Base-by-base conservation (phyloP, 2,113 vertebrate genomes). In the Pyxicephalus adspersus region DNA sequence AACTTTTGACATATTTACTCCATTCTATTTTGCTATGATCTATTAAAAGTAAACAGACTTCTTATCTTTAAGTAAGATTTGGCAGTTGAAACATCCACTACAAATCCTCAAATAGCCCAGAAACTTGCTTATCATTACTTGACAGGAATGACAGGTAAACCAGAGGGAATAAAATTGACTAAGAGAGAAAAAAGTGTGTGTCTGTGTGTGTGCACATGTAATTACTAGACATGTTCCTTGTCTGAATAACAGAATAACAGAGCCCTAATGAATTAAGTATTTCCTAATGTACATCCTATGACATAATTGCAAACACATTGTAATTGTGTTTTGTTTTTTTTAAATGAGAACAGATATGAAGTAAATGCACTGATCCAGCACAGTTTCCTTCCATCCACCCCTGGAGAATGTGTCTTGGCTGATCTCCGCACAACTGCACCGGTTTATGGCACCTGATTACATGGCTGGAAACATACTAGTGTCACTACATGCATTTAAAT, bases 401-500 rank as follows among this genome's bases (percentile, higher is more conserved):
- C 38, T 45, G 38, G 38, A 45, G 55, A 55, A 57, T 26, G 34
- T 74, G 54, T 74, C 71, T 57, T 38, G 29, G 71, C 71, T 17
- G 71, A 74, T 74, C 28, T 20, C 29, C n/a, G 28, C 31, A 34
- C 54, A 52, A 58, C 55, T 73, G 70, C 70, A 34, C 70, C 54
- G 58, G 57, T 60, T 74, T 51, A 54, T 72, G 68, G 50, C 68
- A 72, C 51, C 26, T 52, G 67, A 70, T 70, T 70, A 52, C 67
- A 70, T 72, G 68, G 68, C 68, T 51, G 51, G 68, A 72, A 72
- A 72, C 25, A 26, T 29, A 26, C 68, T 72, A 54, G 50, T 29
- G 68, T 72, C 54, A 51, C n/a, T 74, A 74, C 54, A 38, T 74
- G 54, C 71, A 74, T 58, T 38, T 74, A 74, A 74, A 74, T 74